phyloP scores from a whole-genome alignment of 2,113 vertebrate species.

The Sceloporus undulatus region DNA sequence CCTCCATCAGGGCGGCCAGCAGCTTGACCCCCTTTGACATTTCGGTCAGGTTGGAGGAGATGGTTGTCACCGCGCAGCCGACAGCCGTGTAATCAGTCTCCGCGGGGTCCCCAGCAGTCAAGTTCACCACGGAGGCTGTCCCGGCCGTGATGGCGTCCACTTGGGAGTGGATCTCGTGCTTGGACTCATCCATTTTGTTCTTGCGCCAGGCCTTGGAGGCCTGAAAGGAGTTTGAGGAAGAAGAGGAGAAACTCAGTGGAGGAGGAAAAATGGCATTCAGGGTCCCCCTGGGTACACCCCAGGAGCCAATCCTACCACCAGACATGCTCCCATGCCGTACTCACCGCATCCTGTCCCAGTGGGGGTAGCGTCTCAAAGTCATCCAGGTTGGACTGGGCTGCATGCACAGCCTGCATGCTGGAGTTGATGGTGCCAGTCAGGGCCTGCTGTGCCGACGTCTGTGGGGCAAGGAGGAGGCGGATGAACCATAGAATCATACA shows the following conservation, averaged over 20 bases:
- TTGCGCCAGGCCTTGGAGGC: slow-evolving; percentile 97
- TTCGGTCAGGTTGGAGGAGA: slow-evolving; percentile 98
- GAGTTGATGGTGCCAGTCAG: slow-evolving; percentile 97
- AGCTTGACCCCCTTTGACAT: slow-evolving; percentile 98
- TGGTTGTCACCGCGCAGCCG: slow-evolving; percentile 96
- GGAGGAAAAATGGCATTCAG: background rate
- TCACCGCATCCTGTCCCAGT: slow-evolving; percentile 95
- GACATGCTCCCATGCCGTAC: slow-evolving; percentile 44
- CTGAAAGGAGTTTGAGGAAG: slow-evolving; percentile 69
- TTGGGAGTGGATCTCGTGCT: slow-evolving; percentile 98
- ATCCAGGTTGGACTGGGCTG: slow-evolving; percentile 91
- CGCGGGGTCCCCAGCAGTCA: slow-evolving; percentile 95
- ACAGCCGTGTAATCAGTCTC: slow-evolving; percentile 98
- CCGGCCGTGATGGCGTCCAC: slow-evolving; percentile 98
- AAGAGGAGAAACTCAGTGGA: slow-evolving; percentile 5
- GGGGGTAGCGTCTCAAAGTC: slow-evolving; percentile 92
- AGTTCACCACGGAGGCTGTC: slow-evolving; percentile 96
- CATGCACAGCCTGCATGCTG: slow-evolving; percentile 97
- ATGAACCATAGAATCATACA: background rate
- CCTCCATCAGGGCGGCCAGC: slow-evolving; percentile 94
- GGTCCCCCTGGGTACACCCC: too few species aligned
- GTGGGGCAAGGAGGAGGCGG: slow-evolving; percentile 32
- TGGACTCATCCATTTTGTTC: slow-evolving; percentile 99
- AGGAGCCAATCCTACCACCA: fast-evolving
- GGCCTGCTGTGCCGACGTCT: slow-evolving; percentile 97